Base-by-base conservation (phyloP, 2,888 invertebrate genomes). In the Acleris sparsana region DNA sequence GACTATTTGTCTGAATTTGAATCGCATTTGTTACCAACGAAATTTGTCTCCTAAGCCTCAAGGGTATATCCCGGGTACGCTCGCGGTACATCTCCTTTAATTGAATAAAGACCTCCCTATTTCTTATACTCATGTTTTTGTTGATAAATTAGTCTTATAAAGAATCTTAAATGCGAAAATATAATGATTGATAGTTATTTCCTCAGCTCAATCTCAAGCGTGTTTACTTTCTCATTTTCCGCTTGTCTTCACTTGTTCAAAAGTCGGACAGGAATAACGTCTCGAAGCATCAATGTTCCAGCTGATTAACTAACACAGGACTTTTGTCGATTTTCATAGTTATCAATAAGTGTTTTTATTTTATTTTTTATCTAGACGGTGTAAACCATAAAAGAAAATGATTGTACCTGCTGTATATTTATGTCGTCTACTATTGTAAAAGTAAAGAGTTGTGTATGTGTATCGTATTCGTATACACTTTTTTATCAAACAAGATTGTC, bases 1-100 rank as follows among this genome's bases (percentile, higher is more conserved):
- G 91, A 90, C 91, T 89, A 91, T 91, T 92, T 89, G 88, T 92
- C 89, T 92, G 90, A 90, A 90, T 92, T 91, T 91, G 89, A 91
- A 91, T 91, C 89, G 87, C 90, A 90, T 91, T 91, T 90, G 87
- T 92, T 91, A 88, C 83, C 81, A 86, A 83, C 82, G 83, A 87
- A 89, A 91, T 90, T 92, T 89, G 90, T 90, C 91, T 90, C 88
- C 82, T 86, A 89, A 88, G 85, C 88, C 88, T 80, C 83, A 69
- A 64, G 87, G 83, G 87, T 85, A 83, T 80, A 83, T 80, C 81
- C 82, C 79, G 79, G 74, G 79, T 81, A 76, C 76, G 79, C 78
- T 79, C 79, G 83, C 74, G 84, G 84, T 82, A 79, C 84, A 89
- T 80, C 76, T 84, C 77, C 82, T 84, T 86, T 90, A 89, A 90